These are phyloP conservation scores for Sternarchorhynchus goeldii DNA, from an alignment of 2,797 vertebrate genomes.

Conservation along the genomic window DNA sequence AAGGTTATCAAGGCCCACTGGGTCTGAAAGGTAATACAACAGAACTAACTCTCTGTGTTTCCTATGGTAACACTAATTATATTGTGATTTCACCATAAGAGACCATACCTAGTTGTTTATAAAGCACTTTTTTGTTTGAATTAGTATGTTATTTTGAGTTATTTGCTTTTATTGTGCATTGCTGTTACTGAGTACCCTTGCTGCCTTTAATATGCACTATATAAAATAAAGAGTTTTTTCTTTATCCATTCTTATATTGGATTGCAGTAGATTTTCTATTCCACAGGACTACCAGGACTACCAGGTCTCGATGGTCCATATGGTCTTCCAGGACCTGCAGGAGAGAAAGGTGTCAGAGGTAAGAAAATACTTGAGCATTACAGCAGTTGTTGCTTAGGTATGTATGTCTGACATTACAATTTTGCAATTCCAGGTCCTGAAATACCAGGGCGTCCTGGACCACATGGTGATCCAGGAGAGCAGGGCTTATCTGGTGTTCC, in stretches of 20 bases:
- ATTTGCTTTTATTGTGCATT: no score
- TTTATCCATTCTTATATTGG: background rate
- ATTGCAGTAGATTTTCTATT: background rate
- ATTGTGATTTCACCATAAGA: background rate
- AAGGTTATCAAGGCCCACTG: slow-evolving; percentile 23
- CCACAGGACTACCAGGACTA: slow-evolving; percentile 20
- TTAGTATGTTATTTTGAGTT: no score
- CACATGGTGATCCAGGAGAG: slow-evolving; percentile 38
- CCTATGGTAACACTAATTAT: background rate
- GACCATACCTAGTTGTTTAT: background rate
- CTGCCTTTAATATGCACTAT: no score
- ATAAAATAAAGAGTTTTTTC: no score
- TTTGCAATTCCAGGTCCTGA: slow-evolving; percentile 11
- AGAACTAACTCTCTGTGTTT: background rate
- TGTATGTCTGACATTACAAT: background rate
- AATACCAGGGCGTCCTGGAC: background rate
- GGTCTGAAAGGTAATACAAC: slow-evolving; percentile 34
- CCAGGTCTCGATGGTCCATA: slow-evolving; percentile 25
- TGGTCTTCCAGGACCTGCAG: slow-evolving; percentile 35
- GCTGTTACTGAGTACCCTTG: no score
- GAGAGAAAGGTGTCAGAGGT: slow-evolving; percentile 31
- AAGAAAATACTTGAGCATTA: background rate
- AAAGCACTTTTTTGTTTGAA: background rate
- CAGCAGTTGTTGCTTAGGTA: background rate
- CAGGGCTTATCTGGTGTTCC: slow-evolving; percentile 21